Evolutionary conservation across 2,797 vertebrate genomes (phyloP), one percentile per base, ranked within the genome.

Genomic region (Periparus ater): DNA sequence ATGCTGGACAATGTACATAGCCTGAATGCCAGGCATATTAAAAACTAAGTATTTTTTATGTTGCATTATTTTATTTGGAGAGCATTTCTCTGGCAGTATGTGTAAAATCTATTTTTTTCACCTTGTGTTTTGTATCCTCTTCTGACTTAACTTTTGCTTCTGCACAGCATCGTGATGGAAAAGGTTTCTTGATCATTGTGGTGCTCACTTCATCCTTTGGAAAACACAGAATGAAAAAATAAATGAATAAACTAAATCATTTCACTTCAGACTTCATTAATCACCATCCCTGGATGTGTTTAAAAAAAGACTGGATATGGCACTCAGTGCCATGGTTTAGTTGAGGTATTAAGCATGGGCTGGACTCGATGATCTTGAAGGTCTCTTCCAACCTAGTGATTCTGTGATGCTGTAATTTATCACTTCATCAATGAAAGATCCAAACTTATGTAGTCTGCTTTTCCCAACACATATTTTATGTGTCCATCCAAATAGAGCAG

Each of bases 141-240:
- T 71, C 30, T 74, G 30, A 44, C 68, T 75, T 79, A 91, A 22
- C 10, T 60, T 81, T 13, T 84, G 22, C 9, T 89, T 25, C 58
- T 44, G 27, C 30, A 27, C 9, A 66, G 23, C 15, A 13, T 12
- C 0, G 0, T 16, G 19, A 18, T 10, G 29, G 25, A 58, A 83
- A 79, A 51, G 16, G 2, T 79, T 89, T 91, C 60, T 76, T 63
- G 38, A n/a, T 47, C 23, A 16, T 9, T 65, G 9, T 54, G 11
- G 26, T 7, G 1, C 5, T 20, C 14, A 17, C 2, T 77, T 80
- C 17, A 44, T 51, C 30, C 34, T 58, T 83, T 85, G 57, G 25
- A 90, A 88, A 71, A 20, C 2, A 29, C 21, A 27, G 12, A 62
- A 60, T 36, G 9, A 63, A 79, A 83, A 80, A 23, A 54, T 45